Evolutionary conservation across 2,113 vertebrate species (phyloP), one percentile per base, ranked within the genome.

Genomic region (Suncus etruscus): DNA sequence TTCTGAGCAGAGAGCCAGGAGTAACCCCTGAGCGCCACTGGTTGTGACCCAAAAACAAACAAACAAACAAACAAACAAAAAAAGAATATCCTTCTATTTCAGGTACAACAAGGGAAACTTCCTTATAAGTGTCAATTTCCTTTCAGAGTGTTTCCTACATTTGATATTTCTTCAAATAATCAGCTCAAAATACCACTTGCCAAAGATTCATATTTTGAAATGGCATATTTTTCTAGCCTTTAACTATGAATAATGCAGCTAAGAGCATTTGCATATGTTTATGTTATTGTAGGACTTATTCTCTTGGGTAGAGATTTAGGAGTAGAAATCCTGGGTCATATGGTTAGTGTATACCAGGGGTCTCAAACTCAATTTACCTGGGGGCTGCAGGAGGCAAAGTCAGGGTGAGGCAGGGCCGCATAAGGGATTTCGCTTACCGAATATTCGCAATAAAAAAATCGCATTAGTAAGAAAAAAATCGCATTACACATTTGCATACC

Each of bases 131-230:
- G 27, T 29, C 81, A 54, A 65, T 27, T 88, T 58, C 27, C 14
- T 65, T 90, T 66, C 58, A 83, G 69, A 76, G 47, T 54, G 70
- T 83, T 20, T 61, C 58, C 18, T 61, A 61, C 58, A 61, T 61
- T 61, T 61, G 73, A 54, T 48, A 32, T 77, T 77, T 77, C 72
- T 84, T 24, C 69, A 84, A 90, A 77, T 61, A 84, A 90, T 84
- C 18, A 22, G 18, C 66, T 48, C 61, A 63, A 72, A 68, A 39
- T 72, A 72, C 20, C 12, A 9, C 22, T 45, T 10, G 54, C 66
- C 29, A 89, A 80, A 72, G 29, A 81, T 24, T 27, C 14, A 15
- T 58, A 77, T 69, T 77, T 90, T 31, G 61, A 10, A 6, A 24
- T 31, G 50, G 63, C 32, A 70, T 58, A 77, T 69, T 90, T 18